Conservation (phyloP, 2,888 invertebrate species). For the Junonia oenone region DNA sequence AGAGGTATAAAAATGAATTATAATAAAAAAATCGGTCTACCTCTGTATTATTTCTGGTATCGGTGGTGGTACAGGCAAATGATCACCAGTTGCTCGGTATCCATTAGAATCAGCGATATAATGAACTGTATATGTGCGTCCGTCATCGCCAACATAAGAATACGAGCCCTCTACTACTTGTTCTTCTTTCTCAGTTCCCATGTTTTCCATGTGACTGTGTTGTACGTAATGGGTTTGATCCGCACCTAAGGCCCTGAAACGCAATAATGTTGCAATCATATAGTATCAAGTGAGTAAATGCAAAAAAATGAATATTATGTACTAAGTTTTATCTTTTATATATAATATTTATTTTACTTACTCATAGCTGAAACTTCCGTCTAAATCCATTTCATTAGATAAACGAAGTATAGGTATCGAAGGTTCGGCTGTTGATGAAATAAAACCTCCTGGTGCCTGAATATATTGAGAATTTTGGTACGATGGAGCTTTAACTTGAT, state of each 20-base stretch:
- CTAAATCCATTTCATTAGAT: conserved; percentile 77
- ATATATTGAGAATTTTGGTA: conserved; percentile 47
- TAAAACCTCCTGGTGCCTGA: conserved; percentile 49
- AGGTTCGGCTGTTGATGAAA: conserved; percentile 68
- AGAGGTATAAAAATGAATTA: conserved; percentile 14
- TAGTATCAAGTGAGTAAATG: too few relatives aligned
- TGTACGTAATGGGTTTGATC: conserved; percentile 77
- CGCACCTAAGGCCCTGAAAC: conserved; percentile 61
- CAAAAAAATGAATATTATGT: too few relatives aligned
- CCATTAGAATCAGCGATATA: conserved; percentile 89
- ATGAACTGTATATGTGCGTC: conserved; percentile 80
- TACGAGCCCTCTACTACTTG: conserved; percentile 82
- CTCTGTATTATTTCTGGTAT: conserved; percentile 85
- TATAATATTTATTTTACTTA: conserved; percentile 58
- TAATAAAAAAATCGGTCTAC: conserved; percentile 35
- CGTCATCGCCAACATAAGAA: conserved; percentile 82
- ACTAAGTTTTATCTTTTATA: too few relatives aligned
- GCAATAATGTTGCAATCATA: too few relatives aligned
- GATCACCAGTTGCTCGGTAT: conserved; percentile 87
- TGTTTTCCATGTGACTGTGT: conserved; percentile 78
- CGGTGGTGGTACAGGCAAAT: conserved; percentile 87
- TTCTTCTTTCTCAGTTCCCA: conserved; percentile 78
- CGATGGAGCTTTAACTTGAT: conserved; percentile 53
- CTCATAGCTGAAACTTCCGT: conserved; percentile 79
- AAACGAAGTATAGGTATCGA: conserved; percentile 73